These are phyloP conservation scores for Toxotes chatareus DNA, from an alignment of 2,113 vertebrate genomes.

Conservation along the genomic window DNA sequence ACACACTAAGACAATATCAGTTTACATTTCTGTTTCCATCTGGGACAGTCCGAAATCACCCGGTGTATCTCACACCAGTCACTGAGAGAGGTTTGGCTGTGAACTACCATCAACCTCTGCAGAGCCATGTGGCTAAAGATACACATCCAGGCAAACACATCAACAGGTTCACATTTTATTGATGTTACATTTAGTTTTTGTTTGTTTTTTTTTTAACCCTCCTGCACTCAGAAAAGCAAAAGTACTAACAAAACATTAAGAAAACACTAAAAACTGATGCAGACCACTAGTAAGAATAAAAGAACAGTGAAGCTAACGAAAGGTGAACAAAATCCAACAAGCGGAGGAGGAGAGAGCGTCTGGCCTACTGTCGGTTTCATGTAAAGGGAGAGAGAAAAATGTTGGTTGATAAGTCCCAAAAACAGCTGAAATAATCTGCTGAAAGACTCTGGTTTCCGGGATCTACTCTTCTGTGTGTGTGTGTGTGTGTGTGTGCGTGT, in stretches of 20 bases:
- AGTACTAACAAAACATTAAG: constrained; percentile 41
- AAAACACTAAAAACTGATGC: constrained; percentile 68
- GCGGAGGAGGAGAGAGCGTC: neutral
- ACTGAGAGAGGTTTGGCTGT: too few species aligned
- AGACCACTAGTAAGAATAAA: neutral
- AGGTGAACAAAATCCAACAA: neutral
- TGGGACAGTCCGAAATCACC: too few species aligned
- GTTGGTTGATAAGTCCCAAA: neutral
- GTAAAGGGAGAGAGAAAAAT: neutral
- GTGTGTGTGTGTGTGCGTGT: neutral
- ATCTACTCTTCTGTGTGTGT: neutral
- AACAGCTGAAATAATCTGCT: neutral
- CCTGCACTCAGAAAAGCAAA: constrained; percentile 37
- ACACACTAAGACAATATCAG: too few species aligned
- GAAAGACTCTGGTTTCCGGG: neutral
- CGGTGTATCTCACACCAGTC: too few species aligned
- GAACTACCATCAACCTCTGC: too few species aligned
- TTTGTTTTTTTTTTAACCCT: constrained; percentile 7
- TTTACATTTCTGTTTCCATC: too few species aligned
- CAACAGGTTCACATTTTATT: constrained; percentile 77
- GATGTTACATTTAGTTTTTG: constrained; percentile 33
- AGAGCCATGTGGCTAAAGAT: neutral
- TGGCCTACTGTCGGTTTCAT: neutral
- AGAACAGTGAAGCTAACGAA: neutral
- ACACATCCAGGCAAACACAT: neutral